Percentiles rank a stretch among this genome's conserved stretches.
Conservation (phyloP, 2,113 vertebrate species). For the Nerophis ophidion region DNA sequence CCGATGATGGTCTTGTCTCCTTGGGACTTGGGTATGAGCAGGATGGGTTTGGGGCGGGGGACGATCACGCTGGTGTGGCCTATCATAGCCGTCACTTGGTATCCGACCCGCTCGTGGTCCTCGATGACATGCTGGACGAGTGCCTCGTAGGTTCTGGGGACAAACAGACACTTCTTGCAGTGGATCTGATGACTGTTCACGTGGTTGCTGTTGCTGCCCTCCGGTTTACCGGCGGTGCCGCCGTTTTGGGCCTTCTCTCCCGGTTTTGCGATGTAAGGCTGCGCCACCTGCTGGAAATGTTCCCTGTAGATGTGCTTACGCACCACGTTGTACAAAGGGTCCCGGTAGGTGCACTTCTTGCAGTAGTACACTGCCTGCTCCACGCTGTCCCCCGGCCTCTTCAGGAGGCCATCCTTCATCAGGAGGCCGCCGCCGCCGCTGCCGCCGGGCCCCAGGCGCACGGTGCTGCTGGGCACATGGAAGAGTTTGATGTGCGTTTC, state of each 20-base stretch:
- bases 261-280: constrained; percentile 90
- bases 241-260: constrained; percentile 80
- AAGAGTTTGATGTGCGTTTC: constrained; percentile 99
- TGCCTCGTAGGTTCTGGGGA: constrained; percentile 94
- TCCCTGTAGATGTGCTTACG: constrained; percentile 99
- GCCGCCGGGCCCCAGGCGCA: constrained; percentile 65
- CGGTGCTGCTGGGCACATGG: constrained; percentile 87
- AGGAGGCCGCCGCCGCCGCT: constrained; percentile 55
- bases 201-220: constrained; percentile 40
- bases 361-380: constrained; percentile 99
- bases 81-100: constrained; percentile 98
- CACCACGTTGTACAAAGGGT: constrained; percentile 97
- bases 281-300: constrained; percentile 97
- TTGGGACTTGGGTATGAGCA: constrained; percentile 86
- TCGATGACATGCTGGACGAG: constrained; percentile 97
- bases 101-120: constrained; percentile 94
- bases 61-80: constrained; percentile 97
- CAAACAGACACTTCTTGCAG: constrained; percentile 97
- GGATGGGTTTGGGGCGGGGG: constrained; percentile 86
- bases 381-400: constrained; percentile 85
- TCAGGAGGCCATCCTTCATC: constrained; percentile 89
- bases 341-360: constrained; percentile 99
- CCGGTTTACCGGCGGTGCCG: constrained; percentile 62
- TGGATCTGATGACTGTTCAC: constrained; percentile 75
- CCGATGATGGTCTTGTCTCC: constrained; percentile 85